Evolutionary conservation across 2,888 invertebrate genomes (phyloP).

Genomic region (Polyploca ridens): DNA sequence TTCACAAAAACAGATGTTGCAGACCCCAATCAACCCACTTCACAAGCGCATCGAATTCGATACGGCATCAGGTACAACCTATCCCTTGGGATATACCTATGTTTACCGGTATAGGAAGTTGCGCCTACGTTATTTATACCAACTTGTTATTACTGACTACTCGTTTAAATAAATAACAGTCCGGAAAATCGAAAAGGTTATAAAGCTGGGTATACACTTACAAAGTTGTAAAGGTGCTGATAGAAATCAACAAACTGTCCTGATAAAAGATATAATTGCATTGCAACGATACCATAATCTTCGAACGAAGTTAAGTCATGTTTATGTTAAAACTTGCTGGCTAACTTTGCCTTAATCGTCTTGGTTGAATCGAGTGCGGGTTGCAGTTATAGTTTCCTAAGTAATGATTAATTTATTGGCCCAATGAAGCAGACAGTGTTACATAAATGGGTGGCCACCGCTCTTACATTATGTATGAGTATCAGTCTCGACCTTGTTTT

Average conservation of each 20-base stretch:
- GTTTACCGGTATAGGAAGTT: background rate
- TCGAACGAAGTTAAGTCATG: background rate
- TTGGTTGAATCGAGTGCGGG: conserved; percentile 30
- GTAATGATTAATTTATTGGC: conserved; percentile 54
- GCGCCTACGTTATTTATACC: background rate
- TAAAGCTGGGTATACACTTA: conserved; percentile 22
- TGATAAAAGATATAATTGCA: background rate
- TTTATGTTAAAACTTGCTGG: background rate
- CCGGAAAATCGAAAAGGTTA: conserved; percentile 40
- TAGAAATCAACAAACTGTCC: too few species aligned
- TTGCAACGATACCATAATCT: background rate
- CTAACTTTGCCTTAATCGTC: conserved; percentile 37
- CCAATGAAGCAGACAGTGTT: conserved; percentile 32
- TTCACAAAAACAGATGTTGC: conserved; percentile 20
- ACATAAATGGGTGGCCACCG: conserved; percentile 23
- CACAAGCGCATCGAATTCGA: background rate
- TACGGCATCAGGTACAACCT: background rate
- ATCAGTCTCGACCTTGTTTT: conserved; percentile 17
- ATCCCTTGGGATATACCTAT: background rate
- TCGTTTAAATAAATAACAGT: too few species aligned
- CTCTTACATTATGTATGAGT: conserved; percentile 9
- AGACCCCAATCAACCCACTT: conserved; percentile 3
- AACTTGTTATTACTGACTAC: background rate
- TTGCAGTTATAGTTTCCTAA: conserved; percentile 44
- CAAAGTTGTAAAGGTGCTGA: too few species aligned